Base-by-base conservation (phyloP, 2,113 vertebrate species). In the Sebastes fasciatus region DNA sequence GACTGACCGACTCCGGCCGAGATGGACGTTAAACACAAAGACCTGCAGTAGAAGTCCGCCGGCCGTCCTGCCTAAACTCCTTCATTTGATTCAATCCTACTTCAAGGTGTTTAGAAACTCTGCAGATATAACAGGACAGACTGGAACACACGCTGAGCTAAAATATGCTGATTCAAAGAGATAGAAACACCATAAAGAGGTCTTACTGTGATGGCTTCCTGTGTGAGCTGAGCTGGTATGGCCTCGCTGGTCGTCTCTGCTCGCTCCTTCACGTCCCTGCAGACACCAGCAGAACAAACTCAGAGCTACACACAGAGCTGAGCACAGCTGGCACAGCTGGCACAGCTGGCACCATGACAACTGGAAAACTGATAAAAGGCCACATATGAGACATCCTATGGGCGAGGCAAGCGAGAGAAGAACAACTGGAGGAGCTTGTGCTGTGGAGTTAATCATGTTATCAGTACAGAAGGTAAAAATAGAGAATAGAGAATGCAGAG, bases 131-230 rank as follows among this genome's bases (percentile, higher is more conserved):
- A 34, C 34, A 34, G 34, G 34, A 34, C 34, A 34, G 34, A 34
- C 34, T 34, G 34, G 4, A 34, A 34, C 34, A 34, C 34, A 34
- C 34, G 34, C 34, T 34, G 34, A 34, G 34, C 34, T 34, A 34
- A 34, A 34, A 34, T 3, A 34, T 34, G 34, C 34, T 34, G 34
- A 34, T 34, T 34, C 34, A 34, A 34, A 34, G 34, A 34, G 34
- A 34, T 34, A 34, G 34, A 34, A 34, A 34, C 34, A 34, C 34
- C 34, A 34, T 34, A 34, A 34, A 34, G 34, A 48, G 0, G 40
- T 82, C 92, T 86, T 89, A 94, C 93, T 71, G 6, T 9, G 58
- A 9, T 23, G 14, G 54, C n/a, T 21, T 87, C 79, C 66, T 49
- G 51, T 23, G 63, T 6, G 17, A 42, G 65, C 70, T 5, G 54